Base-by-base conservation (phyloP, 2,888 invertebrate species). In the Tupiocoris notatus region DNA sequence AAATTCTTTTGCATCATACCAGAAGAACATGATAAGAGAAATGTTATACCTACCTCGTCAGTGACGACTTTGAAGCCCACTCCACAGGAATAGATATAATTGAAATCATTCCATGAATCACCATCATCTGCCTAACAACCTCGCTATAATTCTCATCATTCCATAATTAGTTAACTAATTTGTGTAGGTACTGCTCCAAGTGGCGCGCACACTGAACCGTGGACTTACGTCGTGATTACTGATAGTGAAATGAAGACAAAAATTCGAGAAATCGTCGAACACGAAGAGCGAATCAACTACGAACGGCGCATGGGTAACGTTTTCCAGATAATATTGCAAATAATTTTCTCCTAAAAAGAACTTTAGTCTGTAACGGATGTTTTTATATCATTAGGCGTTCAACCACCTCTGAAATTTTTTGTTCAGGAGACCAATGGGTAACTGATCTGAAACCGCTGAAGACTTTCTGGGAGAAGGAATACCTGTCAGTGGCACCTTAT, bases 181-280 rank as follows among this genome's bases (percentile, higher is more conserved):
- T 39, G 39, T 7, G 39, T 39, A 92, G 94, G 93, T 9, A 96
- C 96, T 0, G 88, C 93, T 0, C 96, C 96, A n/a, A 95, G 95
- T 81, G 96, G 96, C 0, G 96, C 96, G 0, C 96, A 97, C 83
- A 94, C 95, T 0, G 94, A 96, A 83, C 96, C 96, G 0, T 96
- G 96, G 96, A 95, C 93, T 0, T 96, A 91, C 83, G 92, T 94
- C 17, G 88, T 91, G 0, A 88, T 95, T 7, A 87, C 88, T 78
- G 89, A 90, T 80, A 82, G 84, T 0, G 86, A 87, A 3, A 84
- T 89, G 0, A 95, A 95, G 84, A 83, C 85, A 73, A 86, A 90
- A 78, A 89, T 96, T 71, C 87, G 94, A 25, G 86, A 88, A 65
- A 92, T 96, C 73, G 89, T 97, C 0, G 96, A 97, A 85, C 88